Base-by-base conservation (phyloP, 1,140 invertebrate species). In the Dreissena rostriformis region DNA sequence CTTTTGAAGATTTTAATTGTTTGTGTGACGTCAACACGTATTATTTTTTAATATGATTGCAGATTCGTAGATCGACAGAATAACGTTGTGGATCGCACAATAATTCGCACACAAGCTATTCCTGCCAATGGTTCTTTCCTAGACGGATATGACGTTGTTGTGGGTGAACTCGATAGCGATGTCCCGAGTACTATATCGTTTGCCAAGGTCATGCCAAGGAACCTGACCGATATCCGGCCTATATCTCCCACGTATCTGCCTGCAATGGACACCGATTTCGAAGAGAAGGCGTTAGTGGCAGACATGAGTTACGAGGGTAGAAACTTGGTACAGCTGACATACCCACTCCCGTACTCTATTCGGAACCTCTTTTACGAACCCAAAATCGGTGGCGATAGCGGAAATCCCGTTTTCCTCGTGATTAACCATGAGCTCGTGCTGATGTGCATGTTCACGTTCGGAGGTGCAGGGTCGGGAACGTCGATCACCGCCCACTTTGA, bases 221-320 rank as follows among this genome's bases (percentile, higher is more conserved):
- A 87, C 66, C 65, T 90, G 11, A 67, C 82, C 14, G 71, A 52
- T 22, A 73, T 88, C 11, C 39, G 63, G 0, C 73, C 86, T 39
- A 39, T 39, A 39, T 39, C 39, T 39, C 39, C 39, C 39, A 39
- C 39, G 8, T 39, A 39, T 39, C 8, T 90, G 1, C 88, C 90
- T 0, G 86, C 86, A n/a, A 26, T 89, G 19, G 86, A 84, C 72
- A 88, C 87, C 6, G 88, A 90, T 67, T 88, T 87, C 68, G 89
- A 90, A 68, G 89, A 90, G 68, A 89, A 90, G 53, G 89, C 89
- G 12, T 67, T 90, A 6, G 87, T 90, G n/a, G 85, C 84, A 19
- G 84, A 90, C 52, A 79, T 88, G 12, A 22, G 17, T 24, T 51
- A 66, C 17, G 86, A 86, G 71, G 22, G 19, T 11, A 51, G 28